Conservation (phyloP, 2,113 vertebrate species). For the Ceyx margarethae region DNA sequence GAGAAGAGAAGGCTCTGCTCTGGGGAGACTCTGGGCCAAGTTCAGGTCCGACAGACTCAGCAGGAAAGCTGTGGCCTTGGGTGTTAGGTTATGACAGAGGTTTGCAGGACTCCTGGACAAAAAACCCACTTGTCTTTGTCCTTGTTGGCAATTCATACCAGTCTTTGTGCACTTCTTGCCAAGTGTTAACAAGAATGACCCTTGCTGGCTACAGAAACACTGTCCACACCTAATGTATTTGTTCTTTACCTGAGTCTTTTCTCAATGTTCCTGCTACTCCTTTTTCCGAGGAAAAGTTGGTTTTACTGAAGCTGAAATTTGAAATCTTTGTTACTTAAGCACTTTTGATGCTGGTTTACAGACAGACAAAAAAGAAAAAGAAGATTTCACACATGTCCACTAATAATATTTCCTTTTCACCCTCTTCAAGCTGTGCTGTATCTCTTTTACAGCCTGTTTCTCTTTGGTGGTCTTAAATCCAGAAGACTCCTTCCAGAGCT, state of each 20-base stretch:
- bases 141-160: not conserved
- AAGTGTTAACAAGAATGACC: not conserved
- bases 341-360: not conserved
- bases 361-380: not conserved
- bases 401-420: slow-evolving; percentile 26
- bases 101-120: not conserved
- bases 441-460: slow-evolving; percentile 41
- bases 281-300: not conserved
- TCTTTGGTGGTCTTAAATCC: slow-evolving; percentile 63
- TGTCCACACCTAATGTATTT: rapidly evolving
- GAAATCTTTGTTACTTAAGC: not conserved
- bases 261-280: not conserved
- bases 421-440: not conserved
- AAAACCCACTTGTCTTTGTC: not conserved
- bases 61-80: not conserved
- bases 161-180: not conserved
- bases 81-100: not conserved
- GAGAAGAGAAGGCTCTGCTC: too few relatives aligned
- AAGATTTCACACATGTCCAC: slow-evolving; percentile 1
- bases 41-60: not conserved
- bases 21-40: not conserved
- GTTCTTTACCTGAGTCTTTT: not conserved
- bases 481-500: slow-evolving; percentile 45
- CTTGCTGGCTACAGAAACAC: not conserved
- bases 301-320: not conserved